Percentiles rank a stretch among this genome's conserved stretches.
Conservation (phyloP, 1,140 invertebrate species). For the Eumaeus atala region DNA sequence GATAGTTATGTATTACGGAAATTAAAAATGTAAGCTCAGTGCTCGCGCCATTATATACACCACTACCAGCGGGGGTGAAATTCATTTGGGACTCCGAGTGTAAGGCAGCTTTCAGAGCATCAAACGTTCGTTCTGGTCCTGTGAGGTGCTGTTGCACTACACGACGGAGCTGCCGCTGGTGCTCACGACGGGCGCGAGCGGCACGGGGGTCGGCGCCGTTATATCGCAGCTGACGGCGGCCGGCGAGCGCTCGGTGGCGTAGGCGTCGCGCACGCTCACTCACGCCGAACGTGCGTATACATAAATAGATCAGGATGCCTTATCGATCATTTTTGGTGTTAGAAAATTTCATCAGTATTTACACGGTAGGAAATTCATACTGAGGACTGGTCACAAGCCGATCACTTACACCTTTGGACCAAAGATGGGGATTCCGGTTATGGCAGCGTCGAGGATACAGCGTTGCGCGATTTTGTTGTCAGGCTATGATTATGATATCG, state of each 20-base stretch:
- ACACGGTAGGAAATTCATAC: conserved; percentile 22
- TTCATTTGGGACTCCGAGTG: too few relatives aligned
- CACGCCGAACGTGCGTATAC: conserved; percentile 15
- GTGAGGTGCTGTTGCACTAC: conserved; percentile 13
- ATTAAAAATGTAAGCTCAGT: too few relatives aligned
- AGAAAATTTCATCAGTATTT: conserved; percentile 31
- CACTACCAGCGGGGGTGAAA: not conserved
- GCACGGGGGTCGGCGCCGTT: conserved; percentile 22
- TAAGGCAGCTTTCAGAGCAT: conserved; percentile 2
- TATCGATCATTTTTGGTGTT: conserved; percentile 34
- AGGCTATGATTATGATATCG: conserved; percentile 20
- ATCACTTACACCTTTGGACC: conserved; percentile 49
- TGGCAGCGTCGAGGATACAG: conserved; percentile 17
- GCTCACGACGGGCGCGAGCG: conserved; percentile 26
- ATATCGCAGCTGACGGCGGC: conserved; percentile 20
- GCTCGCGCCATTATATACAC: too few relatives aligned
- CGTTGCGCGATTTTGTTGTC: conserved; percentile 17
- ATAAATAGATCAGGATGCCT: conserved; percentile 34
- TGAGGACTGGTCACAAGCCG: conserved; percentile 36
- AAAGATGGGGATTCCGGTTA: conserved; percentile 20
- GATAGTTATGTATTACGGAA: too few relatives aligned
- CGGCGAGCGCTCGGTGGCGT: too few relatives aligned
- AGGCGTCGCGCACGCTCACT: conserved; percentile 36
- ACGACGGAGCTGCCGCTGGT: conserved; percentile 15
- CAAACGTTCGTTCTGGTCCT: conserved; percentile 4